Base-by-base conservation (phyloP, 2,888 invertebrate genomes). In the Stegana nigrithorax region DNA sequence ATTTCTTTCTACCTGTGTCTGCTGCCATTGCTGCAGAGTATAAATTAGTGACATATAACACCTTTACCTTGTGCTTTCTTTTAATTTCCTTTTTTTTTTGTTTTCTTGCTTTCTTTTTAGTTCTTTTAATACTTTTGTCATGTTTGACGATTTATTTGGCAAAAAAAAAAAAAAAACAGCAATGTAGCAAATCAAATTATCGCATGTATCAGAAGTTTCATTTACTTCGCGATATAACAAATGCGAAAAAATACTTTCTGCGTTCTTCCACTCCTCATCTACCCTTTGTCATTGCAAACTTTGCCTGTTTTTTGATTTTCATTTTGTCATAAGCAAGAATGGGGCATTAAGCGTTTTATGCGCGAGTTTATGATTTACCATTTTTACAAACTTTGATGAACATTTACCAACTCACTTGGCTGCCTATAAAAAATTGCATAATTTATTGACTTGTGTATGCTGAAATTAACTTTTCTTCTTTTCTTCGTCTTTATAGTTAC, bases 121-220 rank as follows among this genome's bases (percentile, higher is more conserved):
- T n/a, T n/a, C n/a, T n/a, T n/a, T 29, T 23, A 29, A 45, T 19
- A 51, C 51, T 64, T 67, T 67, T 55, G 65, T 67, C 62, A 63
- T 59, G 26, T 59, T 44, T 23, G 21, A 5, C 26, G 12, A 53
- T 32, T 32, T 19, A 12, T 39, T 42, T 14, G 17, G 68, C 59
- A 57, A 66, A 55, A 36, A 55, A 69, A 73, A 75, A 58, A 53
- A 63, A 61, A 36, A 59, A n/a, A n/a, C n/a, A n/a, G n/a, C n/a
- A n/a, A n/a, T n/a, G n/a, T n/a, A n/a, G n/a, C n/a, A 71, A 73
- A 75, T 77, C 77, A 77, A 77, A 77, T 75, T 70, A 75, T 74
- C 69, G 76, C 74, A 76, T 72, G 74, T 73, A 76, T 76, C 74
- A 75, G 65, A 72, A 70, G 68, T 65, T 71, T 64, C 68, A 75